Conservation (phyloP, 2,113 vertebrate genomes). For the Haplochromis vanheusdeni region DNA sequence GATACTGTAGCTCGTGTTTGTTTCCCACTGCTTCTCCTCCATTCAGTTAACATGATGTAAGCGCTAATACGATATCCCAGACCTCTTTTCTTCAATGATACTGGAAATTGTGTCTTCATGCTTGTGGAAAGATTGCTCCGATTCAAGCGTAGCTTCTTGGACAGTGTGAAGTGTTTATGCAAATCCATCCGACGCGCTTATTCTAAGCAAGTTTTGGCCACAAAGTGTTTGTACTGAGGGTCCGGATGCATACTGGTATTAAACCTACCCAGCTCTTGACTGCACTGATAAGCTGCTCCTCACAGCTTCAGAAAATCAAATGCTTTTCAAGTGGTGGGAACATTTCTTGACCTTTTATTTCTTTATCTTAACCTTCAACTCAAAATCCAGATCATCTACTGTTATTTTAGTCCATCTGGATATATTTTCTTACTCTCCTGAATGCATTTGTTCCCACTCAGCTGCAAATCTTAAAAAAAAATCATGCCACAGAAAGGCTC, state of each 20-base stretch:
- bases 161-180: neutral
- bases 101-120: neutral
- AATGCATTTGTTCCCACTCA: neutral
- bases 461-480: neutral
- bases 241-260: neutral
- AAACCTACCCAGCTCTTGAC: neutral
- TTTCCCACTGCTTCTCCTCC: neutral
- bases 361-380: neutral
- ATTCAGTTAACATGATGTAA: slow-evolving; percentile 18
- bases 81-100: neutral
- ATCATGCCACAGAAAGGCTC: neutral
- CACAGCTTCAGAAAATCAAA: neutral
- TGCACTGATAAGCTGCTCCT: neutral
- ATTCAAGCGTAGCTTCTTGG: neutral
- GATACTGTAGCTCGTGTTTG: neutral
- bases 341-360: neutral
- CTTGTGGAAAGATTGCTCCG: neutral
- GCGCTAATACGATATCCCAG: neutral
- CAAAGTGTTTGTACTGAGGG: neutral
- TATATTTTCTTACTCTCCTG: neutral
- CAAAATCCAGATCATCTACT: neutral
- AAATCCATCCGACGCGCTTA: neutral
- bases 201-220: neutral
- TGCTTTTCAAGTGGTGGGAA: neutral
- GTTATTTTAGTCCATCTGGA: neutral